Base-by-base conservation (phyloP, 2,113 vertebrate genomes). In the Machaerirhynchus nigripectus region DNA sequence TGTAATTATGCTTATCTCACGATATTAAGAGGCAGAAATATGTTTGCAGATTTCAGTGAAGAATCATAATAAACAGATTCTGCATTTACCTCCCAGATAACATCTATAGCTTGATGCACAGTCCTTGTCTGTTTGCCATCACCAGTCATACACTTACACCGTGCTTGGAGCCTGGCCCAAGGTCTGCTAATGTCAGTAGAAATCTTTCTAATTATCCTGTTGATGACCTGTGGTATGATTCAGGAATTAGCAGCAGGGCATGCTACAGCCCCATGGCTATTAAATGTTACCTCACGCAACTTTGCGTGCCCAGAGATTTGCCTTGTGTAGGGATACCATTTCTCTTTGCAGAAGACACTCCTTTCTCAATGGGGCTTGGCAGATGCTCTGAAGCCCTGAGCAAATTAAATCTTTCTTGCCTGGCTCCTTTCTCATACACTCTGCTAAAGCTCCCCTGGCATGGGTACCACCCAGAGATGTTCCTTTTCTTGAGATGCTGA, bases 1-100 rank as follows among this genome's bases (percentile, higher is more conserved):
- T 91, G 90, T 83, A 95, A 96, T 95, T 95, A 95, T 77, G 67
- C 33, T 96, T 91, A 86, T 93, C 73, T 91, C 90, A 50, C 23
- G 31, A 63, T 67, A 73, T 74, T 93, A 93, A 88, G 55, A 85
- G 83, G 16, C 13, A 65, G 35, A 89, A 67, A 39, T 85, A 77
- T 16, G 33, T 77, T 88, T 85, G 23, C 52, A 88, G 55, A 83
- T 83, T 93, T 93, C 59, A 56, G 15, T 26, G 46, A 83, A 70
- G 78, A 95, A 78, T 82, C 57, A n/a, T 60, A 79, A 74, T n/a
- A 89, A 71, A 55, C 19, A 73, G 28, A 33, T 53, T 77, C 20
- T 91, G 28, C 30, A 35, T 73, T 94, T 91, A 80, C 50, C 13
- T 83, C 59, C 24, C 75, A 63, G 74, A 87, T 82, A 93, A 75